Evolutionary conservation across 2,888 invertebrate genomes (phyloP).

Genomic region (Bugulina stolonifera): DNA sequence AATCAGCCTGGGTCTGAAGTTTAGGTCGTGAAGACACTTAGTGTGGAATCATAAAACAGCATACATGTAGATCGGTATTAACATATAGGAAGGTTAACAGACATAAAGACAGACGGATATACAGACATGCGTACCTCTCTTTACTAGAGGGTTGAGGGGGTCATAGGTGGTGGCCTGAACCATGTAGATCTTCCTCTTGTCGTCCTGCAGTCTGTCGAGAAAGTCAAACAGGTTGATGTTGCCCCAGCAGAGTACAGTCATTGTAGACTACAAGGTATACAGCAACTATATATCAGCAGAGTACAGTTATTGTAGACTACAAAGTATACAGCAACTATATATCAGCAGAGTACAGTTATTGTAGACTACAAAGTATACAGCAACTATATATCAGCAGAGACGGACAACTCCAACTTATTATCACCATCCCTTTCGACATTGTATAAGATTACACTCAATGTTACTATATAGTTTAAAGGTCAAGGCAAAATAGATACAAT

Average conservation of each 20-base stretch:
- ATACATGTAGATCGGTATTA: neutral
- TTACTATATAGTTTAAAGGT: no score
- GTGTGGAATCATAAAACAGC: conserved; percentile 9
- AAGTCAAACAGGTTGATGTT: conserved; percentile 60
- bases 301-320: conserved; percentile 26
- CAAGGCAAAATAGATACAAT: no score
- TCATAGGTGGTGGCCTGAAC: conserved; percentile 48
- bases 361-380: no score
- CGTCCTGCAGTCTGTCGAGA: conserved; percentile 55
- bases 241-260: conserved; percentile 55
- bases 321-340: no score
- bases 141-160: conserved; percentile 40
- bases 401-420: no score
- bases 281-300: no score
- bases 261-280: conserved; percentile 1
- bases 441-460: no score
- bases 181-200: conserved; percentile 54
- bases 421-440: no score
- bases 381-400: no score
- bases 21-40: conserved; percentile 55
- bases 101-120: no score
- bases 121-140: neutral
- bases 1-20: no score
- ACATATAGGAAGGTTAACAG: conserved; percentile 16
- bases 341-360: conserved; percentile 53